Percentiles rank a stretch among this genome's conserved stretches.
Evolutionary conservation across 2,797 vertebrate genomes (phyloP).

Genomic region (Betta splendens): DNA sequence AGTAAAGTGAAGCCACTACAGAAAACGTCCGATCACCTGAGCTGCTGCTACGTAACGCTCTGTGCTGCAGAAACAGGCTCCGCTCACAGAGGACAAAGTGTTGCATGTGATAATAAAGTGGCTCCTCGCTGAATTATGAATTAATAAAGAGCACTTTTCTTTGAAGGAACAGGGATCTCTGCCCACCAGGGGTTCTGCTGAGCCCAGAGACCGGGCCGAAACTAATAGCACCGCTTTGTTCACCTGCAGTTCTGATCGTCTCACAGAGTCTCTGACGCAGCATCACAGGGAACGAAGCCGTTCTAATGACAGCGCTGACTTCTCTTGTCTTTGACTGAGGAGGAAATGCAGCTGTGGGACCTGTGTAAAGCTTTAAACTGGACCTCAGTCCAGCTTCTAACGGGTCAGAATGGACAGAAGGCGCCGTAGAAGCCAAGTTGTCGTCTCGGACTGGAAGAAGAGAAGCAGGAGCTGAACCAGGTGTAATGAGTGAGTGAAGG

Average conservation of each 20-base stretch:
- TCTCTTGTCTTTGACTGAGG: too few relatives aligned
- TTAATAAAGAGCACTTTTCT: slow-evolving; percentile 66
- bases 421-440: too few relatives aligned
- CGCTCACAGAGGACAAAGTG: slow-evolving; percentile 43
- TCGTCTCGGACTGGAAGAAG: too few relatives aligned
- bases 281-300: not conserved
- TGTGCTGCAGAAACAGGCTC: slow-evolving; percentile 22
- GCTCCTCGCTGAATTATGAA: slow-evolving; percentile 67
- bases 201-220: slow-evolving; percentile 34
- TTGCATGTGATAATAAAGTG: slow-evolving; percentile 56
- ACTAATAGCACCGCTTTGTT: slow-evolving; percentile 45
- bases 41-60: not conserved
- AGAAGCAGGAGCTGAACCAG: too few relatives aligned
- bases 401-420: too few relatives aligned
- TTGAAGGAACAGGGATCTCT: slow-evolving; percentile 56
- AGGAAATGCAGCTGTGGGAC: too few relatives aligned
- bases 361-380: too few relatives aligned
- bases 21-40: not conserved
- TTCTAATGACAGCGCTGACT: too few relatives aligned
- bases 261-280: slow-evolving; percentile 23
- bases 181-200: slow-evolving; percentile 36
- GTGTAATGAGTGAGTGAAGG: too few relatives aligned
- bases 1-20: slow-evolving; percentile 9
- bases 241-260: slow-evolving; percentile 37
- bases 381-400: too few relatives aligned